Evolutionary conservation across 1,140 invertebrate species (phyloP).

Genomic region (Bombus sibiricus): DNA sequence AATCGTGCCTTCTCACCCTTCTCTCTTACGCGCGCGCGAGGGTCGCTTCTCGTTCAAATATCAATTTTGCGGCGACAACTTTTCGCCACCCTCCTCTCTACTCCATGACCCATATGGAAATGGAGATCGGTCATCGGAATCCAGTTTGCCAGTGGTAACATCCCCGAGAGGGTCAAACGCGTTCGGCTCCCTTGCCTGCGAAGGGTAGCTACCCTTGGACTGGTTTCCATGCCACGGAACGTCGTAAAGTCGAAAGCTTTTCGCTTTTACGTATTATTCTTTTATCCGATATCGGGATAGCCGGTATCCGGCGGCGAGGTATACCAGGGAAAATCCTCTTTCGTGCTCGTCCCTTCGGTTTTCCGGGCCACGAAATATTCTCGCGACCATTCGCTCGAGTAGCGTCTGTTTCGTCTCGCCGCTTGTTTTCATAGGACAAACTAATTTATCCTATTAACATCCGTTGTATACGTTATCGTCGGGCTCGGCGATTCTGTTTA

Average conservation of each 20-base stretch:
- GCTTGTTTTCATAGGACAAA: conserved; percentile 60
- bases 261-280: conserved; percentile 77
- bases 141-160: conserved; percentile 79
- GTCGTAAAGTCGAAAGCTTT: conserved; percentile 78
- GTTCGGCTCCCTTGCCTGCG: conserved; percentile 14
- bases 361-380: not conserved
- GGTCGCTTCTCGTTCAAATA: conserved; percentile 69
- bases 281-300: conserved; percentile 70
- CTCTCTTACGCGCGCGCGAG: not conserved
- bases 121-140: conserved; percentile 80
- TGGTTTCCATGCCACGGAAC: conserved; percentile 26
- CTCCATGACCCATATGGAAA: conserved; percentile 75
- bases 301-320: conserved; percentile 43
- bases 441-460: conserved; percentile 69
- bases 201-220: not conserved
- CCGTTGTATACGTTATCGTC: conserved; percentile 48
- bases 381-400: not conserved
- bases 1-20: not conserved
- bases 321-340: conserved; percentile 48
- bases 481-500: conserved; percentile 48
- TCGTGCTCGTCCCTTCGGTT: not conserved
- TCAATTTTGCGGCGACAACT: conserved; percentile 76
- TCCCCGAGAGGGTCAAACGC: conserved; percentile 75
- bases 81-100: conserved; percentile 53
- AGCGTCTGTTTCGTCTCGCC: conserved; percentile 61